Evolutionary conservation across 2,797 vertebrate species (phyloP).

Genomic region (Neosilurus hyrtlii): DNA sequence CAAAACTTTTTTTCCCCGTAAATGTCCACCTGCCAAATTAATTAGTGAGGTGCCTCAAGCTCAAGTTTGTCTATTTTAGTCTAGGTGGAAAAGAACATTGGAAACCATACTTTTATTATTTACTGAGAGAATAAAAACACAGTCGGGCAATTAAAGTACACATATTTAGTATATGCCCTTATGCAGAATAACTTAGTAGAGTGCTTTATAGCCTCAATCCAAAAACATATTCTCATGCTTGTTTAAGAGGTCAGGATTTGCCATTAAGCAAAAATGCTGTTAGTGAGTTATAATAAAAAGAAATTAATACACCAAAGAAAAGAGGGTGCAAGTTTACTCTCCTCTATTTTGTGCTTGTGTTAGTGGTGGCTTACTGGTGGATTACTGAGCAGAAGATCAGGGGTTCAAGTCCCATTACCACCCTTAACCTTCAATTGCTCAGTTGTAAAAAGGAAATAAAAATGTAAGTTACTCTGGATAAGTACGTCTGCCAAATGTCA

Average conservation of each 20-base stretch:
- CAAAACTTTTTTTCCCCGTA: slow-evolving; percentile 20
- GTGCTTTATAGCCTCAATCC: neutral
- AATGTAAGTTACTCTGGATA: too few species aligned
- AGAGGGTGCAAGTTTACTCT: neutral
- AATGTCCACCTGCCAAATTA: slow-evolving; percentile 20
- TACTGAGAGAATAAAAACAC: neutral
- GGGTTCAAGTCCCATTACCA: too few species aligned
- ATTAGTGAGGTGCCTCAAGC: neutral
- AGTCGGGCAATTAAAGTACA: neutral
- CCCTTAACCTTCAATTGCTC: too few species aligned
- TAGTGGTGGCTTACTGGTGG: neutral
- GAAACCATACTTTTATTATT: neutral
- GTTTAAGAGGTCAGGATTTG: neutral
- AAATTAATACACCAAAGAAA: neutral
- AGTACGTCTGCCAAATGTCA: too few species aligned
- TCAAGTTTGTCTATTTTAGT: slow-evolving; percentile 7
- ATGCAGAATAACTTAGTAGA: neutral
- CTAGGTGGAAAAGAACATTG: neutral
- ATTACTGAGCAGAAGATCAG: too few species aligned
- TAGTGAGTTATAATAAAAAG: neutral
- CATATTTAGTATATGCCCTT: neutral
- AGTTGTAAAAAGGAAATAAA: too few species aligned
- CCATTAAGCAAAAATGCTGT: neutral
- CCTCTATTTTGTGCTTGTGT: neutral
- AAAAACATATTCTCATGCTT: too few species aligned